phyloP scores from a whole-genome alignment of 2,888 invertebrate genomes.

The Leucophora obtusa region DNA sequence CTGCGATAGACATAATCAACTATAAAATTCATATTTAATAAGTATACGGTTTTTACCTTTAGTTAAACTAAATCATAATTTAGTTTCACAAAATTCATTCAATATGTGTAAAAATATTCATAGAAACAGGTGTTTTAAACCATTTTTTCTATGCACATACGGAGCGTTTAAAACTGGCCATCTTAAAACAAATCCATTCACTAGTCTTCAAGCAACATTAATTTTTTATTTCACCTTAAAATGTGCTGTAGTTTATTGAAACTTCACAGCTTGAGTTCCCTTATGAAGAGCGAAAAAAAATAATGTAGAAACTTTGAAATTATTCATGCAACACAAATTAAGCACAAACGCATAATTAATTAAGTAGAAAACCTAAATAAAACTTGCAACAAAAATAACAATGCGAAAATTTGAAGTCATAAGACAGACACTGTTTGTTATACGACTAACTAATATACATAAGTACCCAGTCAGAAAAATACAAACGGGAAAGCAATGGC shows the following conservation, averaged over 20 bases:
- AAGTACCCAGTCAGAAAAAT: too few relatives aligned
- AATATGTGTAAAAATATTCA: constrained; percentile 1
- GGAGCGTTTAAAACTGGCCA: not conserved
- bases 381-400: not conserved
- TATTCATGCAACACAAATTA: constrained; percentile 69
- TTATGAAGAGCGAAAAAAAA: not conserved
- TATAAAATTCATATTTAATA: too few relatives aligned
- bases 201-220: constrained; percentile 47
- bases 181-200: constrained; percentile 16
- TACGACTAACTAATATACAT: too few relatives aligned
- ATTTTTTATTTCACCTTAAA: constrained; percentile 28
- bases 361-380: constrained; percentile 61
- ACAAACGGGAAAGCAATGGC: too few relatives aligned
- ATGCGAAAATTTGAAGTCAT: not conserved
- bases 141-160: not conserved
- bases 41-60: too few relatives aligned
- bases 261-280: constrained; percentile 24
- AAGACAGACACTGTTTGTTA: too few relatives aligned
- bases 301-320: constrained; percentile 25
- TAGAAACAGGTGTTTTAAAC: not conserved
- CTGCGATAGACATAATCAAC: too few relatives aligned
- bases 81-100: not conserved
- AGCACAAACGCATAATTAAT: constrained; percentile 75
- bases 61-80: not conserved
- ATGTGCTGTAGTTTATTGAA: not conserved